Percentiles rank a stretch among this genome's conserved stretches.
Conservation (phyloP, 2,797 vertebrate species). For the Leptatherina wallacei region DNA sequence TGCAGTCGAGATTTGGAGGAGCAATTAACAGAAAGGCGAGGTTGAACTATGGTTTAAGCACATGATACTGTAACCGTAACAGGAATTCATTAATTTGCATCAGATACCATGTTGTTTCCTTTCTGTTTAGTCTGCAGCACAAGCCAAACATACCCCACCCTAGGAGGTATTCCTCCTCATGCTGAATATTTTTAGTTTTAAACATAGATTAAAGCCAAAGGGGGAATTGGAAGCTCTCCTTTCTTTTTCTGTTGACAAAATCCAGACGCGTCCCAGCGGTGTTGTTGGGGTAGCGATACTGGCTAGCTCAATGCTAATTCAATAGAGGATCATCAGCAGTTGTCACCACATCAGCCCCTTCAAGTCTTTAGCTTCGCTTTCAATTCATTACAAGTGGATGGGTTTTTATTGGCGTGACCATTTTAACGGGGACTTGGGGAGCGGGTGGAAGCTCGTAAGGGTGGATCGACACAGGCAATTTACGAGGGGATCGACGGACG, state of each 20-base stretch:
- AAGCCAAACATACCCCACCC: too few relatives aligned
- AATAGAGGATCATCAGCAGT: slow-evolving; percentile 74
- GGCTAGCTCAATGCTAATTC: slow-evolving; percentile 69
- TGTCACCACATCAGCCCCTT: slow-evolving; percentile 76
- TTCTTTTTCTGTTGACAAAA: slow-evolving; percentile 18
- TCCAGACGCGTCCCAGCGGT: slow-evolving; percentile 20
- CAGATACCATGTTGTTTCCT: neutral
- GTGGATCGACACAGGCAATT: slow-evolving; percentile 70
- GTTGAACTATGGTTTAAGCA: slow-evolving; percentile 12
- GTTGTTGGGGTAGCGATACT: slow-evolving; percentile 18
- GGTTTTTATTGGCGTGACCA: slow-evolving; percentile 74
- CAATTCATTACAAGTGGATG: slow-evolving; percentile 77
- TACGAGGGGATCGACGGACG: slow-evolving; percentile 63
- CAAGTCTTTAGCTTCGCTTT: slow-evolving; percentile 65
- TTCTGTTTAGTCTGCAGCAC: neutral
- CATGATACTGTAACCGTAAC: neutral
- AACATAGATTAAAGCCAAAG: slow-evolving; percentile 13
- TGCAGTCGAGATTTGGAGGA: slow-evolving; percentile 3
- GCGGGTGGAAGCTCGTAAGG: slow-evolving; percentile 59
- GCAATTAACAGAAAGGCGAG: slow-evolving; percentile 3
- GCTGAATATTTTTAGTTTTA: slow-evolving; percentile 22
- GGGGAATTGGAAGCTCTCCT: slow-evolving; percentile 22
- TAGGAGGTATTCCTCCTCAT: slow-evolving; percentile 8
- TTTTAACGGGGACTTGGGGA: slow-evolving; percentile 71
- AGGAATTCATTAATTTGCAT: too few relatives aligned